Conservation (phyloP, 2,888 invertebrate genomes). For the Mythimna ferrago region DNA sequence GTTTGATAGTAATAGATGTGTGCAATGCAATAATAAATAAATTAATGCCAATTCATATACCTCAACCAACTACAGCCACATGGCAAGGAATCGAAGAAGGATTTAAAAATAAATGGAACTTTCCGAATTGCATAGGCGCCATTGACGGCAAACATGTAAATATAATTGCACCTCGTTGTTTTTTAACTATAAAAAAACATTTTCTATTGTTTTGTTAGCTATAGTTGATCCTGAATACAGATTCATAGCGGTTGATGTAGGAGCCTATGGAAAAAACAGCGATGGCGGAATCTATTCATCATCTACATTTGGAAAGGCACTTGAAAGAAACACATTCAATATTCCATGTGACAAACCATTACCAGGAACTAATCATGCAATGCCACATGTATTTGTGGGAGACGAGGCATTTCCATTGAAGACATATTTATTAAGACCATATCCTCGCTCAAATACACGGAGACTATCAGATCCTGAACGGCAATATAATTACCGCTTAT, state of each 20-base stretch:
- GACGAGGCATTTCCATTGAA: constrained; percentile 57
- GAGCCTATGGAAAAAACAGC: constrained; percentile 68
- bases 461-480: constrained; percentile 42
- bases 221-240: constrained; percentile 41
- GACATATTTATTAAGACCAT: constrained; percentile 55
- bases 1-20: constrained; percentile 44
- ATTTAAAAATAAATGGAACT: constrained; percentile 48
- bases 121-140: constrained; percentile 51
- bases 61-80: constrained; percentile 40
- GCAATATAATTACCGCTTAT: constrained; percentile 58
- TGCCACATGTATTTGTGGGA: constrained; percentile 66
- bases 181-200: constrained; percentile 45
- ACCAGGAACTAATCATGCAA: constrained; percentile 54
- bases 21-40: constrained; percentile 58
- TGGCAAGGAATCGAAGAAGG: constrained; percentile 45
- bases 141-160: constrained; percentile 52
- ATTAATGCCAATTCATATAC: constrained; percentile 51
- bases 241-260: constrained; percentile 66
- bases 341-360: constrained; percentile 61
- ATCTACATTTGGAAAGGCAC: constrained; percentile 44
- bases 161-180: constrained; percentile 42
- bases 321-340: constrained; percentile 48
- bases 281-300: constrained; percentile 63
- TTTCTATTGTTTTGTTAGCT: constrained; percentile 39
- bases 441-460: constrained; percentile 40